A percentile compares a stretch with the other conserved stretches of the same genome.
These are phyloP conservation scores for Aporrectodea caliginosa DNA, from an alignment of 1,140 invertebrate genomes.

Conservation along the genomic window DNA sequence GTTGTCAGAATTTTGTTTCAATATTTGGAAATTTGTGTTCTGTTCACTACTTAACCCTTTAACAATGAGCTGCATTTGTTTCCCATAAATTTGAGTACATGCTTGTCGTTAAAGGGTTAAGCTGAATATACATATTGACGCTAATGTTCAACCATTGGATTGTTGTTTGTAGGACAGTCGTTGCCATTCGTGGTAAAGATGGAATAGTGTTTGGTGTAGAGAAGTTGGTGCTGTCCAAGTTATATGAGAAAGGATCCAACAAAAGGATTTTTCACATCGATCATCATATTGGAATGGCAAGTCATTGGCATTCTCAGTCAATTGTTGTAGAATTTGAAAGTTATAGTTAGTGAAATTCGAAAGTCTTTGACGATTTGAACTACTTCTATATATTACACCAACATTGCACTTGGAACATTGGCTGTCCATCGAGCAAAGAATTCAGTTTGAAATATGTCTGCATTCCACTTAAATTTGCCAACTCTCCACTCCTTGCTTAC, in stretches of 20 bases:
- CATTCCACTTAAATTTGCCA: too few relatives aligned
- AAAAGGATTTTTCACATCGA: slow-evolving; percentile 92
- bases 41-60: background rate
- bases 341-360: too few relatives aligned
- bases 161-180: slow-evolving; percentile 69
- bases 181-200: slow-evolving; percentile 91
- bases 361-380: too few relatives aligned
- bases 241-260: slow-evolving; percentile 91
- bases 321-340: too few relatives aligned
- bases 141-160: background rate
- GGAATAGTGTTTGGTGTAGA: slow-evolving; percentile 96
- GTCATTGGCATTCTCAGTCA: slow-evolving; percentile 26
- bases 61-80: background rate
- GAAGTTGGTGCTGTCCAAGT: slow-evolving; percentile 92
- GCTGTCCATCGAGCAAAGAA: too few relatives aligned
- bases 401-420: too few relatives aligned
- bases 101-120: background rate
- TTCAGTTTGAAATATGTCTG: too few relatives aligned
- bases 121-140: too few relatives aligned
- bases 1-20: background rate
- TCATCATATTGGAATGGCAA: slow-evolving; percentile 87
- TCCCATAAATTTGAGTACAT: background rate
- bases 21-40: background rate
- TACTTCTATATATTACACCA: too few relatives aligned
- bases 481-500: too few relatives aligned